Evolutionary conservation across 37 sponge, comb jelly and placozoan species (phyloP).

Genomic region (Oopsacas minuta): DNA sequence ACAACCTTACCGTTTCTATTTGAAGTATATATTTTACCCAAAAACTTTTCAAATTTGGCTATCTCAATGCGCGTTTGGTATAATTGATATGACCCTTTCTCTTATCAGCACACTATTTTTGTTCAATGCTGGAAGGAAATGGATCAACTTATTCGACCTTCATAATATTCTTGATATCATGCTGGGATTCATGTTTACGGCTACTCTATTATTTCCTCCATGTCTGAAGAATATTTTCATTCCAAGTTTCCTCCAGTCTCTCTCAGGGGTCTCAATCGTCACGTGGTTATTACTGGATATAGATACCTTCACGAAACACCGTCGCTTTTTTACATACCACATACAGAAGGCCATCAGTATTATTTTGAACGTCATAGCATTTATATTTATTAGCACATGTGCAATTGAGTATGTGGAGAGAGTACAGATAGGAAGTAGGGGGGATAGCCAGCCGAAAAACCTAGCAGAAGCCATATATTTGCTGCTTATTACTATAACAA

Average conservation of each 20-base stretch:
- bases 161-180: neutral
- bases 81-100: neutral
- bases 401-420: constrained; percentile 8
- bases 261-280: constrained; percentile 21
- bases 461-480: constrained; percentile 43
- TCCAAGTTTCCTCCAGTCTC: constrained; percentile 50
- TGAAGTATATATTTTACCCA: neutral
- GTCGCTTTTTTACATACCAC: constrained; percentile 5
- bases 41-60: neutral
- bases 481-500: constrained; percentile 46
- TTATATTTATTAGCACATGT: constrained; percentile 1
- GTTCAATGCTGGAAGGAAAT: neutral
- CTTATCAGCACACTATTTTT: neutral
- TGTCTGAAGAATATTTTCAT: constrained; percentile 37
- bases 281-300: neutral
- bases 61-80: neutral
- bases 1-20: neutral
- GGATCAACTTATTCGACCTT: neutral
- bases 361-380: constrained; percentile 1
- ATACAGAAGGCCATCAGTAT: constrained; percentile 25
- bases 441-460: constrained; percentile 19
- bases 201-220: constrained; percentile 15
- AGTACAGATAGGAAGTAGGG: constrained; percentile 18
- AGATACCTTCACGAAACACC: neutral
- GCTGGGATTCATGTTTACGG: neutral